A percentile compares a stretch with the other conserved stretches of the same genome.
These are phyloP conservation scores for Corythaixoides concolor DNA, from an alignment of 2,113 vertebrate species.

Conservation along the genomic window DNA sequence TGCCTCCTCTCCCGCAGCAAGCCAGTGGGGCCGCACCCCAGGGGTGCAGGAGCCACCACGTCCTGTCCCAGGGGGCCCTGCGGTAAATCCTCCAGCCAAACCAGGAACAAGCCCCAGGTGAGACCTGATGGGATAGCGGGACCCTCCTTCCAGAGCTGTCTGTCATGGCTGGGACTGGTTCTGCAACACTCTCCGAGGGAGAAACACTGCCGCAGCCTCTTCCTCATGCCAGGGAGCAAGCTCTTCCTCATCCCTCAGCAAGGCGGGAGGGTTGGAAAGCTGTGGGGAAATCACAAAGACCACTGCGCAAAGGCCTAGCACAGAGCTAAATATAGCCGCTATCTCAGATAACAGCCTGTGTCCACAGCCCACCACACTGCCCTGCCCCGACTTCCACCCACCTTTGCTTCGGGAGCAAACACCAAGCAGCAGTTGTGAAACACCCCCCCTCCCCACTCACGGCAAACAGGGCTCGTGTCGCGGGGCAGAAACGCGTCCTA, in stretches of 20 bases:
- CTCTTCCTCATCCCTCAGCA: background rate
- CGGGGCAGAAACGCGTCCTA: fast-evolving
- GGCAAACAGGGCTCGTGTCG: background rate
- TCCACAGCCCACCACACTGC: background rate
- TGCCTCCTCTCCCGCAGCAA: background rate
- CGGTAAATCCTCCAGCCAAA: background rate
- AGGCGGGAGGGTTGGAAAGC: background rate
- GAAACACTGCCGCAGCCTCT: background rate
- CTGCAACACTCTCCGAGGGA: background rate
- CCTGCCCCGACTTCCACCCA: background rate
- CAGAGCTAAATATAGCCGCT: conserved; percentile 51
- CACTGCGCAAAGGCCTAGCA: background rate
- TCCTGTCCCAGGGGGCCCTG: background rate
- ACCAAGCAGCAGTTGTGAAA: background rate
- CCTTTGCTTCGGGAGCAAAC: conserved; percentile 48
- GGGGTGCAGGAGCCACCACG: background rate
- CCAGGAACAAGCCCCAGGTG: background rate
- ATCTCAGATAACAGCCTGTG: conserved; percentile 42
- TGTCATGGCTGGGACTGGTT: background rate
- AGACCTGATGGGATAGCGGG: background rate
- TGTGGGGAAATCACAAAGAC: conserved; percentile 12
- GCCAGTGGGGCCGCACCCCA: background rate
- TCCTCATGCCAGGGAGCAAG: background rate
- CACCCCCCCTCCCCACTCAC: fast-evolving
- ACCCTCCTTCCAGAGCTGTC: background rate